Evolutionary conservation across 2,888 invertebrate genomes (phyloP).

Genomic region (Taphrorychus bicolor): DNA sequence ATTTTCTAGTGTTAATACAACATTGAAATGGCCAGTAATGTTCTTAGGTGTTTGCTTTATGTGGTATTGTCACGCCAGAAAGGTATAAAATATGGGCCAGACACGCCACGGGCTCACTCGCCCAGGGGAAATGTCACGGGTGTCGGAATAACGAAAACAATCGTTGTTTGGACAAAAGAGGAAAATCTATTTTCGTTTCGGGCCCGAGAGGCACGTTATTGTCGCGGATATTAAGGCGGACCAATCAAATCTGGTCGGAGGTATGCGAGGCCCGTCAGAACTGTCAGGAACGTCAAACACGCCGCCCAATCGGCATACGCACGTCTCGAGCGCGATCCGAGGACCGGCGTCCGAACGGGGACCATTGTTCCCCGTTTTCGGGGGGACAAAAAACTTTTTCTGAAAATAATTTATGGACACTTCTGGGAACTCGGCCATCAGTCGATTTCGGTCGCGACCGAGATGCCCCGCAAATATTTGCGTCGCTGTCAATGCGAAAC

Average conservation of each 20-base stretch:
- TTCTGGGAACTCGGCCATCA: slow-evolving; percentile 35
- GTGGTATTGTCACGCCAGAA: slow-evolving; percentile 56
- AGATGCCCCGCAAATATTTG: slow-evolving; percentile 38
- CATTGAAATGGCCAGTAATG: slow-evolving; percentile 61
- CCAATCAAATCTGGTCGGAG: slow-evolving; percentile 26
- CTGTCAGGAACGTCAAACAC: slow-evolving; percentile 26
- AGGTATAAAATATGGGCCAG: slow-evolving; percentile 44
- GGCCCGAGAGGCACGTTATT: not conserved
- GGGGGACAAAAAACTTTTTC: slow-evolving; percentile 21
- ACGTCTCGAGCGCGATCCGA: slow-evolving; percentile 30
- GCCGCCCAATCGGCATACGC: slow-evolving; percentile 23
- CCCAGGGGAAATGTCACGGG: slow-evolving; percentile 20
- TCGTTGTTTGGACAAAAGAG: not conserved
- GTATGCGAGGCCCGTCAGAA: slow-evolving; percentile 10
- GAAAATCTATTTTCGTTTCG: slow-evolving; percentile 1
- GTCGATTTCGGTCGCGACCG: slow-evolving; percentile 21
- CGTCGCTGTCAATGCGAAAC: slow-evolving; percentile 18
- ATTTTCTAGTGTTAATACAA: slow-evolving; percentile 54
- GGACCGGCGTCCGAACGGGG: slow-evolving; percentile 4
- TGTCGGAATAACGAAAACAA: slow-evolving; percentile 19
- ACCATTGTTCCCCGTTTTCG: slow-evolving; percentile 22
- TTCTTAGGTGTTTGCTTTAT: slow-evolving; percentile 60
- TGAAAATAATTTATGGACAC: slow-evolving; percentile 34
- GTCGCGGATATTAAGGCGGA: not conserved
- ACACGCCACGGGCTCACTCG: slow-evolving; percentile 32